Conservation (phyloP, 2,888 invertebrate genomes). For the Rutpela maculata region DNA sequence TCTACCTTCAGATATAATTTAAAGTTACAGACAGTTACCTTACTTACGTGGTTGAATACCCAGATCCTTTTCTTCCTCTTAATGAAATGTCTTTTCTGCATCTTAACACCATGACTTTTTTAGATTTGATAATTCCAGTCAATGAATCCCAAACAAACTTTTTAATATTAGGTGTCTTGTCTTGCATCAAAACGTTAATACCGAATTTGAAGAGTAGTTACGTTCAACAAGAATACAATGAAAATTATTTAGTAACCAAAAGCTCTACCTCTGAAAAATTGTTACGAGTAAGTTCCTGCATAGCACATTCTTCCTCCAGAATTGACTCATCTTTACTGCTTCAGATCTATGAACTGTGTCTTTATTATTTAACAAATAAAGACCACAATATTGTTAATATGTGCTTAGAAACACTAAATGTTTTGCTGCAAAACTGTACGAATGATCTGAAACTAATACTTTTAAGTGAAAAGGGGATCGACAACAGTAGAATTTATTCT, state of each 20-base stretch:
- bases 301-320: neutral
- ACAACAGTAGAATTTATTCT: slow-evolving; percentile 71
- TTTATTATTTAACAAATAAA: slow-evolving; percentile 81
- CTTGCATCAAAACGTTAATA: slow-evolving; percentile 80
- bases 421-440: slow-evolving; percentile 77
- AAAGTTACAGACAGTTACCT: too few species aligned
- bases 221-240: slow-evolving; percentile 59
- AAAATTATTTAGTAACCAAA: slow-evolving; percentile 41
- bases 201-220: slow-evolving; percentile 74
- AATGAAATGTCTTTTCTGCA: neutral
- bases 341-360: slow-evolving; percentile 86
- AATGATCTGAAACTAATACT: slow-evolving; percentile 76
- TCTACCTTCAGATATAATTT: too few species aligned
- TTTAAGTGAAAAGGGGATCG: slow-evolving; percentile 74
- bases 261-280: slow-evolving; percentile 54
- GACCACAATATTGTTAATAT: slow-evolving; percentile 94
- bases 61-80: too few species aligned
- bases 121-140: slow-evolving; percentile 69
- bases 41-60: too few species aligned
- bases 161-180: slow-evolving; percentile 80
- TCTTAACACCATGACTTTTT: slow-evolving; percentile 16
- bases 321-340: slow-evolving; percentile 60
- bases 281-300: slow-evolving; percentile 56
- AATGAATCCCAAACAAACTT: slow-evolving; percentile 72
- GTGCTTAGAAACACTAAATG: slow-evolving; percentile 86